Conservation (phyloP, 1,140 invertebrate genomes). For the Phocides pigmalion region DNA sequence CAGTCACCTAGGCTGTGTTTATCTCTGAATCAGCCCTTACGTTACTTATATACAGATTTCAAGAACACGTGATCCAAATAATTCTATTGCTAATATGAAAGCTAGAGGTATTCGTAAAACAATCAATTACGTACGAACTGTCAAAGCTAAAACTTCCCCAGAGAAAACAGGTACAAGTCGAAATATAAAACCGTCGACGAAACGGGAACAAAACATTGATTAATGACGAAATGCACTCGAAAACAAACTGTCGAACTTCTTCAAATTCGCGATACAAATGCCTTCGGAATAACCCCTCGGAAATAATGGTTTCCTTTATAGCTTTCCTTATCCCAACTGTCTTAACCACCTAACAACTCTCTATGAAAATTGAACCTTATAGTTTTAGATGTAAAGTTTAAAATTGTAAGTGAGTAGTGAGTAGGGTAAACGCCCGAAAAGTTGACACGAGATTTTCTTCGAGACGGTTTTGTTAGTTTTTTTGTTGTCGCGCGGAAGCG, state of each 20-base stretch:
- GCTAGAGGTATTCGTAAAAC: slow-evolving; percentile 48
- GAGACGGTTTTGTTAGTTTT: slow-evolving; percentile 67
- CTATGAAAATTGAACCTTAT: slow-evolving; percentile 39
- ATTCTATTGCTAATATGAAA: slow-evolving; percentile 32
- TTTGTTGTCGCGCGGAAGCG: slow-evolving; percentile 69
- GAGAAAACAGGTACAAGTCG: slow-evolving; percentile 72
- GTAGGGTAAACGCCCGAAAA: slow-evolving; percentile 54
- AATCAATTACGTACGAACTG: slow-evolving; percentile 78
- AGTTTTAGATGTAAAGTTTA: background rate
- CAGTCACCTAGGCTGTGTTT: too few species aligned
- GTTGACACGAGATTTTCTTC: slow-evolving; percentile 67
- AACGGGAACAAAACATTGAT: slow-evolving; percentile 80
- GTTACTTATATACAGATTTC: too few species aligned
- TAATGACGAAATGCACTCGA: slow-evolving; percentile 83
- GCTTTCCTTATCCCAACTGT: slow-evolving; percentile 35
- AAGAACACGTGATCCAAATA: slow-evolving; percentile 1
- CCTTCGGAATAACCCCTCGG: slow-evolving; percentile 72
- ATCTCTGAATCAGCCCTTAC: too few species aligned
- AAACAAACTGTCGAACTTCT: slow-evolving; percentile 83
- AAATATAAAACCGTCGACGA: slow-evolving; percentile 66
- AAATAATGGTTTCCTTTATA: slow-evolving; percentile 82
- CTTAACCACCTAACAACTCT: background rate
- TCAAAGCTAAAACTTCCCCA: slow-evolving; percentile 61
- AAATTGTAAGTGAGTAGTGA: slow-evolving; percentile 26
- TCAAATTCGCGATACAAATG: slow-evolving; percentile 82